A percentile compares a stretch with the other conserved stretches of the same genome.
Evolutionary conservation across 2,113 vertebrate genomes (phyloP).

Genomic region (Crotalus helleri): DNA sequence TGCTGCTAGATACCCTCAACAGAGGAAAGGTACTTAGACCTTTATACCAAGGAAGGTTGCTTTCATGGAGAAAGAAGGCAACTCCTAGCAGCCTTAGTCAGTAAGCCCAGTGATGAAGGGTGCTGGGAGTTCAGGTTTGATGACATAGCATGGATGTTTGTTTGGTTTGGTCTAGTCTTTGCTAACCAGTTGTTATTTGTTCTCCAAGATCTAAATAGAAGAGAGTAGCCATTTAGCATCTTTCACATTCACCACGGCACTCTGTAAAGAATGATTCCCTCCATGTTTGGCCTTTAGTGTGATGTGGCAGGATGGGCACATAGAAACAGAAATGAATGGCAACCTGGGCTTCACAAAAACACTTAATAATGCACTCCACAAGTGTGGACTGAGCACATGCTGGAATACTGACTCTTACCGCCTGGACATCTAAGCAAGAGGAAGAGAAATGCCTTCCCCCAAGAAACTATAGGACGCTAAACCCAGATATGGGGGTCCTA

Average conservation of each 20-base stretch:
- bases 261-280: background rate
- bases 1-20: background rate
- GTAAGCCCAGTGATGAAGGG: background rate
- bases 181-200: background rate
- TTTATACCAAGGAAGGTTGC: background rate
- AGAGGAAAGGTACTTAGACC: background rate
- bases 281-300: background rate
- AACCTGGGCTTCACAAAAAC: background rate
- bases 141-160: background rate
- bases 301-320: background rate
- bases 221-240: background rate
- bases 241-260: background rate
- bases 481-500: background rate
- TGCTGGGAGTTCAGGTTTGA: background rate
- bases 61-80: background rate
- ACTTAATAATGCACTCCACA: background rate
- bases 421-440: background rate
- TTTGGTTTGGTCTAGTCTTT: background rate
- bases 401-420: background rate
- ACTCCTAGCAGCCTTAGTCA: background rate
- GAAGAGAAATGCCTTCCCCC: background rate
- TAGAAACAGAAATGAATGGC: background rate
- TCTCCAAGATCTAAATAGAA: background rate
- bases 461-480: background rate
- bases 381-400: background rate